phyloP scores from a whole-genome alignment of 2,113 vertebrate species.

The Lophius piscatorius region DNA sequence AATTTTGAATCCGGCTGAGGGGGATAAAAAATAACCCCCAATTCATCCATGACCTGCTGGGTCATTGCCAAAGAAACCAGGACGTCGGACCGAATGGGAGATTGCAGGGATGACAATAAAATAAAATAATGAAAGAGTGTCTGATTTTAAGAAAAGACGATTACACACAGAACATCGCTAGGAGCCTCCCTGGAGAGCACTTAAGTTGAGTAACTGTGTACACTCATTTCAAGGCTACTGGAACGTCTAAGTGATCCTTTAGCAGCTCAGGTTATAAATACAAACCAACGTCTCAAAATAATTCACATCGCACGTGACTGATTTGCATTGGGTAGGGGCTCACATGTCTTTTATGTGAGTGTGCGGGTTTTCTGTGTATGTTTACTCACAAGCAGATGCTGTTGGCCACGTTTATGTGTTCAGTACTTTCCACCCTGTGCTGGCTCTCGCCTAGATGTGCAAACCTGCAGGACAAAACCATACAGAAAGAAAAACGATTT shows the following conservation, averaged over 20 bases:
- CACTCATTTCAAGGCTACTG: constrained; percentile 8
- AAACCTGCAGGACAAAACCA: constrained; percentile 81
- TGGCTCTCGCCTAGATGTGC: constrained; percentile 91
- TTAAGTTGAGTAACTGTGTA: constrained; percentile 4
- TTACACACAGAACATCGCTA: constrained; percentile 11
- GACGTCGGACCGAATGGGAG: constrained; percentile 3
- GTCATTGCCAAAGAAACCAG: not conserved
- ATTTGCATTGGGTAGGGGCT: constrained; percentile 6
- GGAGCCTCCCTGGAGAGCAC: constrained; percentile 32
- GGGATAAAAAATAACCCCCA: too few species aligned
- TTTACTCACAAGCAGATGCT: constrained; percentile 89
- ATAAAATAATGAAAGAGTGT: not conserved
- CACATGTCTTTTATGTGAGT: not conserved
- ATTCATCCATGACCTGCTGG: not conserved
- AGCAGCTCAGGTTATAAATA: not conserved
- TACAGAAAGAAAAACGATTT: not conserved
- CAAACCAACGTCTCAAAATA: not conserved
- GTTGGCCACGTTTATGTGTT: constrained; percentile 79
- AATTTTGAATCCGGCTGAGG: constrained; percentile 5
- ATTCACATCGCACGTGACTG: constrained; percentile 16
- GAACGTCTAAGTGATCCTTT: constrained; percentile 26
- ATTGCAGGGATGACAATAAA: constrained; percentile 1
- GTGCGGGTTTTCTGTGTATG: not conserved
- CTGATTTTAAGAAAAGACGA: constrained; percentile 15
- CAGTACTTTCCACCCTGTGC: constrained; percentile 85